Conservation (phyloP, 2,888 invertebrate species). For the Cerastoderma edule region DNA sequence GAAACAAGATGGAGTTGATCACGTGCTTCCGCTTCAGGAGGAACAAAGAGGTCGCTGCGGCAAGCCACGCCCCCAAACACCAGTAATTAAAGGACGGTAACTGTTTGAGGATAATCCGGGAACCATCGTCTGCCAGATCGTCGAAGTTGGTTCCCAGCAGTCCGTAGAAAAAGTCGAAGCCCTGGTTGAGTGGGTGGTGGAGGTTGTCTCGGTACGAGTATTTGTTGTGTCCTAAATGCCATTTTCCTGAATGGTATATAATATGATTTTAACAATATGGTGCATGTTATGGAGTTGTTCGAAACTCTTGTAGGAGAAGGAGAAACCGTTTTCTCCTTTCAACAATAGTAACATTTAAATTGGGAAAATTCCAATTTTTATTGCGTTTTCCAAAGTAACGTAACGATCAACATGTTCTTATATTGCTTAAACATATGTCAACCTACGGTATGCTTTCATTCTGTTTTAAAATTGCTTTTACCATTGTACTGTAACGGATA, state of each 20-base stretch:
- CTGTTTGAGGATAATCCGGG: slow-evolving; percentile 44
- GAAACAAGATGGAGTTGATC: slow-evolving; percentile 30
- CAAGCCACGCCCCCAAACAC: slow-evolving; percentile 39
- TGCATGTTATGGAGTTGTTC: no score
- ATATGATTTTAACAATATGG: no score
- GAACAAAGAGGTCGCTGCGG: slow-evolving; percentile 37
- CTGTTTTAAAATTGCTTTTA: no score
- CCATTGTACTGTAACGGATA: no score
- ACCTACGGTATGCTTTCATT: no score
- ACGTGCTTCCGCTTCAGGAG: slow-evolving; percentile 42
- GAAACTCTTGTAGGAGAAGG: no score
- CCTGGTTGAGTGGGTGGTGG: slow-evolving; percentile 83
- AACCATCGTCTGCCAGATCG: slow-evolving; percentile 66
- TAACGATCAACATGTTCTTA: no score
- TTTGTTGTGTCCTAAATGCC: slow-evolving; percentile 85
- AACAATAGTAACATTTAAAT: no score
- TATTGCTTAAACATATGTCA: no score
- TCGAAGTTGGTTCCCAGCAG: slow-evolving; percentile 82
- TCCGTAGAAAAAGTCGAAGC: slow-evolving; percentile 84
- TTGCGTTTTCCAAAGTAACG: no score
- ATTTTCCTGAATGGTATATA: slow-evolving; percentile 85
- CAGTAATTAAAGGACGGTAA: slow-evolving; percentile 50
- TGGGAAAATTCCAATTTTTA: no score
- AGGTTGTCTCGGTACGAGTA: slow-evolving; percentile 72
- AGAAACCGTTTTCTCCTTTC: no score